Base-by-base conservation (phyloP, 2,113 vertebrate species). In the Notarius quadriscutis region DNA sequence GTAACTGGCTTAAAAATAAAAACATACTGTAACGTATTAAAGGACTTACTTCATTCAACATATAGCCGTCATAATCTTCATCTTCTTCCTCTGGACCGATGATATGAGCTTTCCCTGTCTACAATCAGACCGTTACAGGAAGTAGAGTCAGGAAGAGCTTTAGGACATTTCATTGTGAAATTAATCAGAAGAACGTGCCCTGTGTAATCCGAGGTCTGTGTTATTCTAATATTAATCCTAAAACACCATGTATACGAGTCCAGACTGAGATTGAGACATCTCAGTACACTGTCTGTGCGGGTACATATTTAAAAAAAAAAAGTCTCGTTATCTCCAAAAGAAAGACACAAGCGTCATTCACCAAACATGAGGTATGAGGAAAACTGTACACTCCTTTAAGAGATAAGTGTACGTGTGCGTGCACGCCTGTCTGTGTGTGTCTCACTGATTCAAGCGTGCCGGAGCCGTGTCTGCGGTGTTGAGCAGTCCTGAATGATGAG, bases 11-110 rank as follows among this genome's bases (percentile, higher is more conserved):
- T 27, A 53, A 20, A 2, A 41, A 41, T 41, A 63, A n/a, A 41
- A 20, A 62, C 0, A 25, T 17, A 27, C 1, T 20, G 15, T 4
- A 79, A 17, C 5, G 53, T 80, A 9, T 11, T 57, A 9, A 30
- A 12, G 2, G 0, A 82, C 90, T 92, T 85, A 96, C 95, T 91
- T 96, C 95, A 57, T 93, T 95, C 20, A 94, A 90, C 2, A 89
- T 74, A 78, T 94, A 94, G 25, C 89, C 75, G 30, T 96, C 95
- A 0, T 96, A 95, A 0, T 96, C 96, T 51, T 98, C 97, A 0
- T 95, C 97, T 86, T 97, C 97, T 85, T 99, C 98, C 92, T 99
- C 98, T 0, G 98, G 97, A 5, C 96, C 95, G 2, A 99, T 99
- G 89, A 99, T 99, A 81, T 96, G 95, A 0, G 94, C 91, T 34